Conservation (phyloP, 2,888 invertebrate species). For the Drosophila nr. medialis region DNA sequence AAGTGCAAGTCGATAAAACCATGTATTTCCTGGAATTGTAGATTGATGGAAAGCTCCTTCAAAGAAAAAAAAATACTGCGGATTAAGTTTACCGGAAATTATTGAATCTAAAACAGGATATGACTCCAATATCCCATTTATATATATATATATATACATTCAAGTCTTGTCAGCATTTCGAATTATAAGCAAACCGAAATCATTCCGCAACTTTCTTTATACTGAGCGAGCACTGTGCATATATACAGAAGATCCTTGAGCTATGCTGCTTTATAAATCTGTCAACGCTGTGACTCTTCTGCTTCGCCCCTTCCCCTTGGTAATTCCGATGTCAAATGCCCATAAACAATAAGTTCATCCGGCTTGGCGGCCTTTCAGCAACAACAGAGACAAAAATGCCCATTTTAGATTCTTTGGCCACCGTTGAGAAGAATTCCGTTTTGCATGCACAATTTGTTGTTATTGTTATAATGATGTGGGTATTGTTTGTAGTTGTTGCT, state of each 20-base stretch:
- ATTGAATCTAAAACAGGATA: neutral
- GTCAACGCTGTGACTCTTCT: conserved; percentile 5
- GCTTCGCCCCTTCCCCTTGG: conserved; percentile 15
- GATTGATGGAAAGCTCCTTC: neutral
- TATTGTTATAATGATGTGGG: conserved; percentile 38
- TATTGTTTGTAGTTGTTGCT: conserved; percentile 16
- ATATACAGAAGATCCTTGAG: neutral
- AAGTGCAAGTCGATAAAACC: neutral
- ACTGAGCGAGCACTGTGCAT: neutral
- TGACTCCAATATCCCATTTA: neutral
- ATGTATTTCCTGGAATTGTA: neutral
- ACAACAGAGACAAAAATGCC: conserved; percentile 17
- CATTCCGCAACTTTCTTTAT: neutral
- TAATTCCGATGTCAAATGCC: conserved; percentile 40
- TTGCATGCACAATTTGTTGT: conserved; percentile 65
- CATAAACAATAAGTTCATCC: conserved; percentile 55
- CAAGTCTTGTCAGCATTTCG: neutral
- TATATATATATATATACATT: neutral
- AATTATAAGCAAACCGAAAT: neutral
- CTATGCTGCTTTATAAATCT: conserved; percentile 4
- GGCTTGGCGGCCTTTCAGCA: conserved; percentile 49
- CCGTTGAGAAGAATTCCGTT: conserved; percentile 42
- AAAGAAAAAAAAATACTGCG: neutral
- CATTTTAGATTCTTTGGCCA: conserved; percentile 26
- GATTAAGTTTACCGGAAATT: neutral